These are phyloP conservation scores for Villa cingulata DNA, from an alignment of 2,888 invertebrate species.

Conservation along the genomic window DNA sequence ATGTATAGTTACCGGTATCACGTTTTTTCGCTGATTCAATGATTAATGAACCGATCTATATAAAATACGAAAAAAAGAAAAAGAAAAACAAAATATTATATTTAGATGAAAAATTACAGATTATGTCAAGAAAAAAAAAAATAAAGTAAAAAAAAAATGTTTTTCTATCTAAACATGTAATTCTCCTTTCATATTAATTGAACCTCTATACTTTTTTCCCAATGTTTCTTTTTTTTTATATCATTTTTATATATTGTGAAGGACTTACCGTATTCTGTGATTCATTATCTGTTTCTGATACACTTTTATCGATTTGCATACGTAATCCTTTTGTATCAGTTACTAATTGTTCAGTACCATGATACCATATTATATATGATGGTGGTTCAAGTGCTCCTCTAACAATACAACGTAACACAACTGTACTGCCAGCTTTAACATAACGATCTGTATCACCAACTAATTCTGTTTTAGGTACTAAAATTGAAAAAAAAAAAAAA, in stretches of 20 bases:
- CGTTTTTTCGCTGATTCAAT: conserved; percentile 37
- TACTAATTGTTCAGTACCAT: conserved; percentile 36
- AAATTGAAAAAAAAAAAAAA: conserved; percentile 20
- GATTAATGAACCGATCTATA: conserved; percentile 35
- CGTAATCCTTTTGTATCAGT: conserved; percentile 33
- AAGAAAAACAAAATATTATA: no score
- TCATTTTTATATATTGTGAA: not conserved
- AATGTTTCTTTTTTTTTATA: no score
- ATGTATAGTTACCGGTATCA: conserved; percentile 71
- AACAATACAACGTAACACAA: conserved; percentile 78
- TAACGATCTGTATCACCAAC: conserved; percentile 78
- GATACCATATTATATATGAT: conserved; percentile 91
- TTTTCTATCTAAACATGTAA: no score
- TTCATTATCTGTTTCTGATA: conserved; percentile 19
- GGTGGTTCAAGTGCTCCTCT: conserved; percentile 83
- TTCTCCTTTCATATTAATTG: no score
- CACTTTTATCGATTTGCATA: conserved; percentile 32
- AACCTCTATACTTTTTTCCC: no score
- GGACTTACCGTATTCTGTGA: conserved; percentile 33
- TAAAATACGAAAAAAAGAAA: no score
- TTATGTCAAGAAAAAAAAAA: no score
- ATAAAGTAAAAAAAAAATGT: no score
- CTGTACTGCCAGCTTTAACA: conserved; percentile 81
- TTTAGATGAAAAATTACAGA: no score
- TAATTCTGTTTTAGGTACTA: conserved; percentile 87